A percentile compares a stretch with the other conserved stretches of the same genome.
Evolutionary conservation across 2,113 vertebrate genomes (phyloP).

Genomic region (Psophia crepitans): DNA sequence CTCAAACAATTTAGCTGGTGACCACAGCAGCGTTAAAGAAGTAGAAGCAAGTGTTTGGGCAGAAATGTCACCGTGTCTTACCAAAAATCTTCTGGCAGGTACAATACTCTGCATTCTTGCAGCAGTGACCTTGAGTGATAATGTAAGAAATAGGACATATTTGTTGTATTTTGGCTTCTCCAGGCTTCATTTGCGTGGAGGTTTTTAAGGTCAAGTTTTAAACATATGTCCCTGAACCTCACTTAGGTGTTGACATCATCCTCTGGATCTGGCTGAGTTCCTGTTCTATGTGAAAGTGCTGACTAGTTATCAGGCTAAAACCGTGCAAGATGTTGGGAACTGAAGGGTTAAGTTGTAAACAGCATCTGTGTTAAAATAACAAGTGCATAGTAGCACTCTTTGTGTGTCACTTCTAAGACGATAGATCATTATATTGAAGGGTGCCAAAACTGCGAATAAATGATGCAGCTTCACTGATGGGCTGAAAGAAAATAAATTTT

Average conservation of each 20-base stretch:
- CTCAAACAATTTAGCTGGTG: too few species aligned
- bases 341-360: background rate
- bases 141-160: rapidly evolving
- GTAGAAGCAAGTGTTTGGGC: background rate
- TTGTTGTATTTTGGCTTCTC: background rate
- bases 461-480: background rate
- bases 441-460: background rate
- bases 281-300: background rate
- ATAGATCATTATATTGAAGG: background rate
- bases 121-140: background rate
- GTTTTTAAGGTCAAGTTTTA: background rate
- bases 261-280: background rate
- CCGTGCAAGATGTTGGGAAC: background rate
- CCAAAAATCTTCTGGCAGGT: background rate
- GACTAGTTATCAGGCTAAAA: background rate
- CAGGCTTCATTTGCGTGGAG: background rate
- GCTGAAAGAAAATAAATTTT: background rate
- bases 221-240: background rate
- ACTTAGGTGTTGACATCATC: background rate
- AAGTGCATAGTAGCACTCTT: background rate
- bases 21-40: background rate
- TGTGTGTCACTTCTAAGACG: background rate
- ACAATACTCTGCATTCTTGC: background rate
- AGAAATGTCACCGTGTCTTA: rapidly evolving
- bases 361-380: background rate